Evolutionary conservation across 2,113 vertebrate genomes (phyloP).

Genomic region (Notothenia rossii): DNA sequence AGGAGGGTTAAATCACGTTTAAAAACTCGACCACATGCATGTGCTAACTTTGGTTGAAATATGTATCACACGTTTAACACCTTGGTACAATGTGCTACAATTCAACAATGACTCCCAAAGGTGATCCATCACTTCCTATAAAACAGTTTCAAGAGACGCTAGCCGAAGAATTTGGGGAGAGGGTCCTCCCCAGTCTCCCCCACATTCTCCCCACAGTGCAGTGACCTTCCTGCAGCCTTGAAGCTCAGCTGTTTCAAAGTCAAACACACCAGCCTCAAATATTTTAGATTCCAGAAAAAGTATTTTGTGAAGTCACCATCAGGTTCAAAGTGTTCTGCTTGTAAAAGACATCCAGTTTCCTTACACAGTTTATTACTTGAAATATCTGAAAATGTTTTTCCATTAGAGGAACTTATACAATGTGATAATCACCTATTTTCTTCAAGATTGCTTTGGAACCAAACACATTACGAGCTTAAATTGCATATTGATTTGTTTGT

Average conservation of each 20-base stretch:
- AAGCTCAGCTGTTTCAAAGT: conserved; percentile 6
- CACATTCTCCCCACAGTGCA: neutral
- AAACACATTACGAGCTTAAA: neutral
- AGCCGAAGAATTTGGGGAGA: neutral
- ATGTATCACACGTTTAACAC: too few species aligned
- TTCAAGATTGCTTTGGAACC: neutral
- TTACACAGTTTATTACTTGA: neutral
- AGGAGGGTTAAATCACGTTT: too few species aligned
- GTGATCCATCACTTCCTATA: too few species aligned
- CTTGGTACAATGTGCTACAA: too few species aligned
- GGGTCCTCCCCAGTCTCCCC: neutral
- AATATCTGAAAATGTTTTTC: neutral
- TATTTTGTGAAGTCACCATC: neutral
- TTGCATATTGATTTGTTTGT: neutral
- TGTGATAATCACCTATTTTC: neutral
- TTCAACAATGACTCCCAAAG: too few species aligned
- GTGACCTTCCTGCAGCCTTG: neutral
- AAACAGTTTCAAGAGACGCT: neutral
- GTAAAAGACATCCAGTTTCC: too few species aligned
- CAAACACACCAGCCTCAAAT: neutral
- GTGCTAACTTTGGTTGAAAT: too few species aligned
- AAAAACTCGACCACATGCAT: too few species aligned
- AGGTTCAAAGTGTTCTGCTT: neutral
- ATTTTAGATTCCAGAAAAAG: conserved; percentile 7
- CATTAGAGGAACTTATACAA: neutral